These are phyloP conservation scores for Lophochroa leadbeateri DNA, from an alignment of 2,113 vertebrate species.

Conservation along the genomic window DNA sequence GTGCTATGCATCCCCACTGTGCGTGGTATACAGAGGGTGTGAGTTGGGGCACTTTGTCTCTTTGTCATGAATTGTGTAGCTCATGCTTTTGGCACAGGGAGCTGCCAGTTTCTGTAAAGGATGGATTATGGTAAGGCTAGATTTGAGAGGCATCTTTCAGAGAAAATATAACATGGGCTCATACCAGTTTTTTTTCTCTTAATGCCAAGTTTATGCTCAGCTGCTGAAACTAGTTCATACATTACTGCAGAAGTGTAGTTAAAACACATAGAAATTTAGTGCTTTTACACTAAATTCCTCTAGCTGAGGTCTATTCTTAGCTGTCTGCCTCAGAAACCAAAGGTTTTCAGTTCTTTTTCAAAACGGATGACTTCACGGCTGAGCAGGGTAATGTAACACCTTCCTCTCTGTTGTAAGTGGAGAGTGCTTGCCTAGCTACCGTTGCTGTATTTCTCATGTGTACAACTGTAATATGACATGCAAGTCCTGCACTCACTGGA, in stretches of 20 bases:
- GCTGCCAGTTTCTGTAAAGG: neutral
- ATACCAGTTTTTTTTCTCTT: neutral
- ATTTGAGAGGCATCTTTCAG: neutral
- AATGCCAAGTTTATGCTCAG: rapidly evolving
- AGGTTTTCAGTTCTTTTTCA: neutral
- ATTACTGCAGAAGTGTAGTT: rapidly evolving
- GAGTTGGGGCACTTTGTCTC: neutral
- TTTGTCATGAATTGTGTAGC: neutral
- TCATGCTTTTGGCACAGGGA: neutral
- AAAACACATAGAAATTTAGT: neutral
- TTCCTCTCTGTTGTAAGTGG: neutral
- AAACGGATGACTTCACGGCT: neutral
- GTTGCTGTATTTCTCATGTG: slow-evolving; percentile 43
- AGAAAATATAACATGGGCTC: neutral
- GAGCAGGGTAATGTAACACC: neutral
- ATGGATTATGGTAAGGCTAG: neutral
- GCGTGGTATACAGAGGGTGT: rapidly evolving
- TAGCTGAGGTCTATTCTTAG: neutral
- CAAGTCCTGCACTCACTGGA: neutral
- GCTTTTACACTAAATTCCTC: neutral
- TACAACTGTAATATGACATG: neutral
- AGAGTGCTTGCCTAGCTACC: neutral
- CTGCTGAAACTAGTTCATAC: rapidly evolving
- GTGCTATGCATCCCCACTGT: rapidly evolving
- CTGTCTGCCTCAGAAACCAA: neutral